Conservation (phyloP, 2,113 vertebrate genomes). For the Equus przewalskii region DNA sequence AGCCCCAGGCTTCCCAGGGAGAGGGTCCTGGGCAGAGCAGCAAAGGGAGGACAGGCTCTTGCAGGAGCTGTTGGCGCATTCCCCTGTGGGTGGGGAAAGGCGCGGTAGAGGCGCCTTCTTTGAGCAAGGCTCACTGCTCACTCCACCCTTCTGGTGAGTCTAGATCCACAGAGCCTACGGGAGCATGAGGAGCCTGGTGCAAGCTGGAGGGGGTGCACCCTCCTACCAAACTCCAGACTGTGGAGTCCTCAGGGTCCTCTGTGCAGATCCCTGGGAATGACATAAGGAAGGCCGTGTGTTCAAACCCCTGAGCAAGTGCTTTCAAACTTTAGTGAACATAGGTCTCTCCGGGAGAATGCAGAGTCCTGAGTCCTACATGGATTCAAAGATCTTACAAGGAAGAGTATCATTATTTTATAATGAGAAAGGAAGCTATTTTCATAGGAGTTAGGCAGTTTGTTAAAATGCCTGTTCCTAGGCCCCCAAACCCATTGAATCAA, state of each 20-base stretch:
- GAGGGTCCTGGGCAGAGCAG: not conserved
- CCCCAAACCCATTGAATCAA: not conserved
- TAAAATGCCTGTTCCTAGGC: not conserved
- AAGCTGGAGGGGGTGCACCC: not conserved
- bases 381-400: slow-evolving; percentile 18
- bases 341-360: not conserved
- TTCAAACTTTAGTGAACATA: not conserved
- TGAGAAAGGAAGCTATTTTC: not conserved
- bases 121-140: not conserved
- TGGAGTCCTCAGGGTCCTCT: not conserved
- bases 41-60: not conserved
- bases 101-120: not conserved
- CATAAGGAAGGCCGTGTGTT: not conserved
- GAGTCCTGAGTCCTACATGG: not conserved
- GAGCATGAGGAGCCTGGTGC: not conserved
- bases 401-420: not conserved
- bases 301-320: not conserved
- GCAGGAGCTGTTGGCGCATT: not conserved
- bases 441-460: not conserved
- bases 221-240: not conserved
- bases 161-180: not conserved
- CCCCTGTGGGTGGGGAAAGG: not conserved
- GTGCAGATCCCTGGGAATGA: not conserved
- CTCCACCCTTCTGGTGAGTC: not conserved
- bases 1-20: slow-evolving; percentile 7